phyloP scores from a whole-genome alignment of 2,797 vertebrate species.

The Enoplosus armatus region DNA sequence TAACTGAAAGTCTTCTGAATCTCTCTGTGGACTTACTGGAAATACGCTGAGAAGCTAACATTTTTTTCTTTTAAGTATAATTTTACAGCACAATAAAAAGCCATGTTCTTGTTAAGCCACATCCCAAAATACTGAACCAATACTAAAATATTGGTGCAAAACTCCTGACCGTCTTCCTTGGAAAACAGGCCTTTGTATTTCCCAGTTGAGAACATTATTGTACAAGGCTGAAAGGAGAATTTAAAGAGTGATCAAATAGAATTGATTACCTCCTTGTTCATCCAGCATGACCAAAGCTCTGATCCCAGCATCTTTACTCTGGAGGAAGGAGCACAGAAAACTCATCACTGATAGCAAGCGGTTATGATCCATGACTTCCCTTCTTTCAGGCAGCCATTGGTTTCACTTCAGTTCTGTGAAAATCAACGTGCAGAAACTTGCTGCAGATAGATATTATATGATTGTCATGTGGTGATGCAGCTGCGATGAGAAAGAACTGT shows the following conservation, averaged over 20 bases:
- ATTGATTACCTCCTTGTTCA: conserved; percentile 88
- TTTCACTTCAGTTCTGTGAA: background rate
- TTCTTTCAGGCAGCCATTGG: background rate
- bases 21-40: too few relatives aligned
- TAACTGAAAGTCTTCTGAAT: too few relatives aligned
- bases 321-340: conserved; percentile 30
- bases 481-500: background rate
- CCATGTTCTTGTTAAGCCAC: too few relatives aligned
- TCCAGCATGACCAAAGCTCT: conserved; percentile 89
- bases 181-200: background rate
- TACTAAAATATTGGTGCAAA: too few relatives aligned
- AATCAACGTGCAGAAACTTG: background rate
- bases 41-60: too few relatives aligned
- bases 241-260: background rate
- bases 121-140: background rate
- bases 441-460: background rate
- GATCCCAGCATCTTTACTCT: conserved; percentile 91
- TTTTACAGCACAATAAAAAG: too few relatives aligned
- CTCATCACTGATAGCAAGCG: background rate
- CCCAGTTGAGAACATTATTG: background rate
- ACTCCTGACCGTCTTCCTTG: background rate
- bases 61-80: too few relatives aligned
- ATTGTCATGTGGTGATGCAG: too few relatives aligned
- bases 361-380: background rate
- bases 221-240: background rate